Conservation (phyloP, 1,140 invertebrate species). For the Heliconius congener region DNA sequence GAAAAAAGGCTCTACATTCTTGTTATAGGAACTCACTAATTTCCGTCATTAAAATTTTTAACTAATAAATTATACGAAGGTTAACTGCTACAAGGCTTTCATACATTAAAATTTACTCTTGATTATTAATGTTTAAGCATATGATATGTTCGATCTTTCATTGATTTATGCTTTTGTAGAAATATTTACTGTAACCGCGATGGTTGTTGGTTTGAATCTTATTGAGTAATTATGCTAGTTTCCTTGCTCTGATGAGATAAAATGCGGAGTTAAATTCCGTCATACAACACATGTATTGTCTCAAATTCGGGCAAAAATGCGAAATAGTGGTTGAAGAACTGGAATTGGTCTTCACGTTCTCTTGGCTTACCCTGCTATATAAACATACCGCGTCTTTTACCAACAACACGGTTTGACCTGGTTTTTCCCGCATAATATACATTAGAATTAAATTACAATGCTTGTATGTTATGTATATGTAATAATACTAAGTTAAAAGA, state of each 20-base stretch:
- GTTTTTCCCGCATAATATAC: background rate
- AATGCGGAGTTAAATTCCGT: too few species aligned
- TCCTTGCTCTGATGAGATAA: too few species aligned
- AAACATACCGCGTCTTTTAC: background rate
- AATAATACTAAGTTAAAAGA: too few species aligned
- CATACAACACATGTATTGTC: too few species aligned
- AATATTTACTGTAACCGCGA: background rate
- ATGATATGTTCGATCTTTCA: background rate
- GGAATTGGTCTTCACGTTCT: too few species aligned
- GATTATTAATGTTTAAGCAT: background rate
- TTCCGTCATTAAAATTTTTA: slow-evolving; percentile 14
- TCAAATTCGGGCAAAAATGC: too few species aligned
- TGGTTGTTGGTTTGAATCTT: too few species aligned
- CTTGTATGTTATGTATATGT: too few species aligned
- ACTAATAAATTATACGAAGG: slow-evolving; percentile 16
- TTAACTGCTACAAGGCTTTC: slow-evolving; percentile 7
- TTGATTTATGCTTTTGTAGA: background rate
- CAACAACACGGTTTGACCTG: background rate
- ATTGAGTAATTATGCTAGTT: too few species aligned
- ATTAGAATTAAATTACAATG: background rate
- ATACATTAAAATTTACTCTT: background rate
- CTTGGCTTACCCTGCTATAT: too few species aligned
- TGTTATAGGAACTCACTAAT: background rate
- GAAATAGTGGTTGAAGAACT: too few species aligned
- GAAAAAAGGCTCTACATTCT: background rate